Base-by-base conservation (phyloP, 2,797 vertebrate species). In the Dendrocincla fuliginosa region DNA sequence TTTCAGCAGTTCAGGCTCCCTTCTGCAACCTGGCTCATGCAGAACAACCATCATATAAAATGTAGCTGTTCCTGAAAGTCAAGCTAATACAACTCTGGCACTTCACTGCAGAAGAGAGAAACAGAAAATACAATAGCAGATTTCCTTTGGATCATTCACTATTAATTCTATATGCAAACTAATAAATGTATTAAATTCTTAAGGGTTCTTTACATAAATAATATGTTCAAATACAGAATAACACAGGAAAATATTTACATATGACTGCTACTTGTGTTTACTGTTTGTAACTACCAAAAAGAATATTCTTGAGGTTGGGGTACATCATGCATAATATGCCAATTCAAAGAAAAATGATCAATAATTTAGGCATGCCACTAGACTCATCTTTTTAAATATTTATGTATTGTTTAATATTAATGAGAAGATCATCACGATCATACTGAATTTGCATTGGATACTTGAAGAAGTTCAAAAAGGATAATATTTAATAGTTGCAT, bases 11-110 rank as follows among this genome's bases (percentile, higher is more conserved):
- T 69, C 20, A 67, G 24, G 35, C 30, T 70, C 44, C 28, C 35
- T 80, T 37, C 41, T 1, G 1, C 59, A 57, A 44, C 23, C 12
- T 2, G 1, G 27, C 20, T 53, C 33, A 32, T 0, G 4, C 53
- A 47, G 39, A 79, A 41, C 4, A 15, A 17, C 8, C 41, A 35
- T 50, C 39, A 16, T 5, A 33, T 4, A 57, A 88, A 67, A 39
- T 3, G 2, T 4, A 70, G 55, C 12, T 15, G 11, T 0, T 69
- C 15, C 37, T 42, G 8, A 32, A 41, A 82, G 19, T 9, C 35
- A 47, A 55, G 20, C 41, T 56, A 71, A 67, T 53, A 15, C 19
- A 56, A 8, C 8, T 91, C 71, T 46, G 13, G 12, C 23, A 22
- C 47, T 70, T 32, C 22, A 55, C 5, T 39, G 7, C 41, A 70